Percentiles rank a stretch among this genome's conserved stretches.
These are phyloP conservation scores for Orchestia grillus DNA, from an alignment of 1,140 invertebrate species.

Conservation along the genomic window DNA sequence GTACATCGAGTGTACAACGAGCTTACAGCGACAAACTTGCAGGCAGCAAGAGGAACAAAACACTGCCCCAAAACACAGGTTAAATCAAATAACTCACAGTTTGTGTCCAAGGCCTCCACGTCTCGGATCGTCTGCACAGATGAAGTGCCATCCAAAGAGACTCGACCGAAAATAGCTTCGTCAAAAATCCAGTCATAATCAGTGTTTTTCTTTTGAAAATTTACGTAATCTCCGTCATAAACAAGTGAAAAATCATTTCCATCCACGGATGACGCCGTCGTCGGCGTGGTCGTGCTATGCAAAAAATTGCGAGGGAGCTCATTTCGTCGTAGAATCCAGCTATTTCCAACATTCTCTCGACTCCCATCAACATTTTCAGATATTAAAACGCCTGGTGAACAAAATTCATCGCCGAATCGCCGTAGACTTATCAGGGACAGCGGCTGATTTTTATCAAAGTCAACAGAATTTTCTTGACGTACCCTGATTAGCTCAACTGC, in stretches of 20 bases:
- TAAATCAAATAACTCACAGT: background rate
- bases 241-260: slow-evolving; percentile 9
- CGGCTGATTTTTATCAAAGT: background rate
- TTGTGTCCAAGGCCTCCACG: background rate
- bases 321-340: background rate
- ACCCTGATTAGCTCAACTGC: background rate
- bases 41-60: background rate
- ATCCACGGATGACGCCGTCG: background rate
- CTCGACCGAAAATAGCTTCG: slow-evolving; percentile 29
- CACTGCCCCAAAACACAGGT: background rate
- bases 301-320: background rate
- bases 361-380: background rate
- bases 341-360: background rate
- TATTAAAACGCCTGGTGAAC: background rate
- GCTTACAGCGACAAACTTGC: background rate
- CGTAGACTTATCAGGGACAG: background rate
- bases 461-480: background rate
- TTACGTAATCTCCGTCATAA: slow-evolving; percentile 32
- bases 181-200: slow-evolving; percentile 46
- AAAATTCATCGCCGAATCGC: slow-evolving; percentile 13
- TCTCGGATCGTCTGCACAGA: background rate
- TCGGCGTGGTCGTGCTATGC: background rate
- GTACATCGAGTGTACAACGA: background rate
- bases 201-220: background rate
- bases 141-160: background rate